Conservation (phyloP, 2,797 vertebrate species). For the Gambelia wislizenii region DNA sequence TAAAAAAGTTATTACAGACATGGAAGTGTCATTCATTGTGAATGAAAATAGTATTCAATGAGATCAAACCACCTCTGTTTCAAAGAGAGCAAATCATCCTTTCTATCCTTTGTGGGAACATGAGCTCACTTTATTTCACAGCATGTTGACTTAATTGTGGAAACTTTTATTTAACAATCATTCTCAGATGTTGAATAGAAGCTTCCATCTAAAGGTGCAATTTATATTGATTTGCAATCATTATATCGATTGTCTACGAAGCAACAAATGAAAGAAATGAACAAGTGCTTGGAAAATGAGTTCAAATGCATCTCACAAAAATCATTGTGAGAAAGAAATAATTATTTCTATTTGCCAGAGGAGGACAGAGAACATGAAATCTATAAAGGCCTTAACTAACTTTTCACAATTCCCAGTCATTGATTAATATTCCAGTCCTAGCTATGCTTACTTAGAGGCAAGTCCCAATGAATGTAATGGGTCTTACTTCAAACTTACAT, state of each 20-base stretch:
- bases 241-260: constrained; percentile 6
- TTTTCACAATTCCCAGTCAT: neutral
- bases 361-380: neutral
- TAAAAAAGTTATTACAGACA: neutral
- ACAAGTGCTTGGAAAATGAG: neutral
- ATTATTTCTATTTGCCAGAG: constrained; percentile 6
- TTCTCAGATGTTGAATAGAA: neutral
- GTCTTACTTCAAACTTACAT: neutral
- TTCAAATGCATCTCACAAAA: neutral
- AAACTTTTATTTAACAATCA: neutral
- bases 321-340: constrained; percentile 7
- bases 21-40: neutral
- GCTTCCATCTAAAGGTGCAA: neutral
- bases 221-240: constrained; percentile 21
- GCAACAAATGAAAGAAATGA: neutral
- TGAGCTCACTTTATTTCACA: neutral
- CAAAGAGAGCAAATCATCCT: constrained; percentile 9
- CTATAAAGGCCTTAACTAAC: neutral
- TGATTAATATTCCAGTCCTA: neutral
- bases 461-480: neutral
- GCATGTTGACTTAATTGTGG: constrained; percentile 1
- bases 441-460: neutral
- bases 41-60: constrained; percentile 26
- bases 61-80: neutral
- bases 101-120: neutral